phyloP scores from a whole-genome alignment of 2,797 vertebrate species.

The Astyanax mexicanus region DNA sequence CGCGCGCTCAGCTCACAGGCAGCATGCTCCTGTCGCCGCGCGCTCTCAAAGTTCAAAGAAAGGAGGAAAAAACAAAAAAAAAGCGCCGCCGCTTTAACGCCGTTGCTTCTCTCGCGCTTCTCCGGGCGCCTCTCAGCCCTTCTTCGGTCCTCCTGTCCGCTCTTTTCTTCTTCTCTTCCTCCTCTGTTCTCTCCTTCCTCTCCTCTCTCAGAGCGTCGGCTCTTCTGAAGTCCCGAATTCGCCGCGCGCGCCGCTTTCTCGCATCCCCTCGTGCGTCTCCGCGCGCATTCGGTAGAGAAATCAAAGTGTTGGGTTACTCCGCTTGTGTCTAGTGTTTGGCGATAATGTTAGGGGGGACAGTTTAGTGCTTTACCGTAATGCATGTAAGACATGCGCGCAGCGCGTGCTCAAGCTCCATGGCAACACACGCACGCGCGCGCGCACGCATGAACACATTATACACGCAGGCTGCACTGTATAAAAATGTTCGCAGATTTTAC shows the following conservation, averaged over 20 bases:
- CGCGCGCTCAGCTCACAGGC: constrained; percentile 79
- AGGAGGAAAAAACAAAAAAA: constrained; percentile 43
- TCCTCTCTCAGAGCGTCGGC: constrained; percentile 65
- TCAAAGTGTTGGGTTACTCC: constrained; percentile 80
- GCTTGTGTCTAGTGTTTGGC: constrained; percentile 69
- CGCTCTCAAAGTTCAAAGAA: constrained; percentile 74
- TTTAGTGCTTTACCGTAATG: constrained; percentile 83
- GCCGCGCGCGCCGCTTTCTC: constrained; percentile 71
- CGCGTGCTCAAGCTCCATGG: constrained; percentile 51
- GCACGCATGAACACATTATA: too few species aligned
- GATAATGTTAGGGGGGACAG: constrained; percentile 73
- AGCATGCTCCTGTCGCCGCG: constrained; percentile 73
- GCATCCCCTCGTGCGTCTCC: constrained; percentile 78
- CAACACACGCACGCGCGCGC: neutral
- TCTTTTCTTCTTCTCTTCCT: constrained; percentile 51
- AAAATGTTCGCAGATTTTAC: too few species aligned
- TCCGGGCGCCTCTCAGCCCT: constrained; percentile 37
- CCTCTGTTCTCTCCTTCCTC: constrained; percentile 55
- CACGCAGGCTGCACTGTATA: too few species aligned
- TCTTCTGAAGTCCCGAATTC: constrained; percentile 69
- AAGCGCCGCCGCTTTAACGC: constrained; percentile 71
- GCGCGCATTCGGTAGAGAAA: constrained; percentile 74
- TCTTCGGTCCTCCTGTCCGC: constrained; percentile 27
- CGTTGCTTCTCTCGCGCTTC: constrained; percentile 52
- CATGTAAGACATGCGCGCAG: constrained; percentile 82